Evolutionary conservation across 2,888 invertebrate genomes (phyloP), one percentile per base, ranked within the genome.

Genomic region (Diaprepes abbreviatus): DNA sequence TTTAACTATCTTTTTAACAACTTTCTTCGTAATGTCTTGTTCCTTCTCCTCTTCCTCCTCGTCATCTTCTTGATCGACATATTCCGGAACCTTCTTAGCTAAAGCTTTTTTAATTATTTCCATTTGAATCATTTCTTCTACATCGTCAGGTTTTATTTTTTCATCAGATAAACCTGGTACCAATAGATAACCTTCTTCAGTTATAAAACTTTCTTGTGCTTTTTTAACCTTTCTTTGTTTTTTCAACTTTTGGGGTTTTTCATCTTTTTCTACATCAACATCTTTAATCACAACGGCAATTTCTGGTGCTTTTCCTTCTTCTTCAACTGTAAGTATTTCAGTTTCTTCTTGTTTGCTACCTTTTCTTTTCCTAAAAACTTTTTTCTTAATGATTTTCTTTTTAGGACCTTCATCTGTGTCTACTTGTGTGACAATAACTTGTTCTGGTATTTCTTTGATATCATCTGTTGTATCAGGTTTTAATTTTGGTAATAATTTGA

Each of bases 261-360:
- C 24, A 16, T 48, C 57, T n/a, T 81, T 38, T 57, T 81, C 85
- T 74, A 83, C 80, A 73, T 82, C 83, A 36, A 84, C 78, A 66
- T 84, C 83, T 48, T 83, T 77, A 63, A 80, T 81, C 36, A 83
- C 76, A 54, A 86, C 83, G 66, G 83, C 83, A 1, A 77, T 67
- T 66, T 75, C 67, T n/a, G 75, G 75, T 35, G 59, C 38, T 45
- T 74, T 74, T 7, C 70, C 75, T 66, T 75, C 75, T 69, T 74
- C 66, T 62, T 76, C 75, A 6, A 75, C 66, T 3, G 73, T 73
- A 17, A 75, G 57, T 57, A 82, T 82, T 74, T 82, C 79, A 9
- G 83, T 75, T n/a, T 76, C 75, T 76, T 84, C 82, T 65, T 81
- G 78, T 74, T 83, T 81, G 43, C 79, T 73, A 65, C 81, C 83